phyloP scores from a whole-genome alignment of 1,140 invertebrate genomes.

The Drosophila nebulosa region DNA sequence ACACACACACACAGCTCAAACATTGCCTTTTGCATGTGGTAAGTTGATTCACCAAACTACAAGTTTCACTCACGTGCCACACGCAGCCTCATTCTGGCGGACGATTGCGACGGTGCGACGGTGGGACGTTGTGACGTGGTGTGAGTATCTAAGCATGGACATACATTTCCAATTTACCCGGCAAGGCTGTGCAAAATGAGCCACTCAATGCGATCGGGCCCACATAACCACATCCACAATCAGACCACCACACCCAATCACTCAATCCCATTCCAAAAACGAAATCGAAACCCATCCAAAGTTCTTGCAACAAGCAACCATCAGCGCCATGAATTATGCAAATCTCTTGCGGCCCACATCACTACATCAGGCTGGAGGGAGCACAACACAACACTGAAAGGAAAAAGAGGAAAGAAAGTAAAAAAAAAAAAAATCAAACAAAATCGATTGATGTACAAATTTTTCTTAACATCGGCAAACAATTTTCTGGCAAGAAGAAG shows the following conservation, averaged over 20 bases:
- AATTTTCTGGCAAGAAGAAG: constrained; percentile 49
- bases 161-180: constrained; percentile 56
- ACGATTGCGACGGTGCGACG: neutral
- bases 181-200: constrained; percentile 48
- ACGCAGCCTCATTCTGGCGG: constrained; percentile 23
- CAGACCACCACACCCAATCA: constrained; percentile 47
- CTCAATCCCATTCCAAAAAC: constrained; percentile 31
- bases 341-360: constrained; percentile 70
- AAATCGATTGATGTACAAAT: constrained; percentile 79
- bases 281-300: constrained; percentile 22
- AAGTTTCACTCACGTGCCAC: constrained; percentile 44
- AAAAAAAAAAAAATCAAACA: constrained; percentile 61
- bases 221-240: constrained; percentile 12
- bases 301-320: constrained; percentile 31
- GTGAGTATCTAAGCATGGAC: constrained; percentile 30
- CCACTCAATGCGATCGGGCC: constrained; percentile 44
- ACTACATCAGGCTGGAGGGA: constrained; percentile 15
- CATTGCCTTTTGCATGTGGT: constrained; percentile 45
- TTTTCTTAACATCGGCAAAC: constrained; percentile 76
- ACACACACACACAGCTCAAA: constrained; percentile 18
- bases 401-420: neutral
- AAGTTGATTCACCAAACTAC: constrained; percentile 53
- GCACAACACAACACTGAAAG: constrained; percentile 16
- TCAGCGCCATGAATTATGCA: constrained; percentile 73
- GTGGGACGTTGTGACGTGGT: neutral